Percentiles rank a stretch among this genome's conserved stretches.
These are phyloP conservation scores for Meteorus cinctellus DNA, from an alignment of 2,888 invertebrate species.

Conservation along the genomic window DNA sequence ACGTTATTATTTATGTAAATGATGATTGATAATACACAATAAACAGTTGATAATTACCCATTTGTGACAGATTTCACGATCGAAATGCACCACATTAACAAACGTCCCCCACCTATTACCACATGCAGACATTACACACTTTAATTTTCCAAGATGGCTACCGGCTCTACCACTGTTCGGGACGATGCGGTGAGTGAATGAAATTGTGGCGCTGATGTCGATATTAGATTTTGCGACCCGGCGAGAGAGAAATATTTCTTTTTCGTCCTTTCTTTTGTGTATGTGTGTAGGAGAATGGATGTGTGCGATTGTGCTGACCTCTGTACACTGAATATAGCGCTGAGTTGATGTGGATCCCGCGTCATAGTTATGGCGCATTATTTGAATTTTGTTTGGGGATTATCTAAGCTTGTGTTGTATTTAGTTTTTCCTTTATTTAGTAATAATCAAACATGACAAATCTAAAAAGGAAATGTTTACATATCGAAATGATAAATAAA, in stretches of 20 bases:
- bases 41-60: constrained; percentile 67
- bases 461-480: too few species aligned
- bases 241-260: not conserved
- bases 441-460: too few species aligned
- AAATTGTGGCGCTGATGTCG: constrained; percentile 46
- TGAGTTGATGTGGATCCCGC: too few species aligned
- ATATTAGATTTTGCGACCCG: not conserved
- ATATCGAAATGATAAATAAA: not conserved
- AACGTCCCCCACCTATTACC: constrained; percentile 70
- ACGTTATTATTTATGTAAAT: not conserved
- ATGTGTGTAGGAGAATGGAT: too few species aligned
- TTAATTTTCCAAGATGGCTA: constrained; percentile 81
- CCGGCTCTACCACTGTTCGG: constrained; percentile 76
- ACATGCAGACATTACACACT: constrained; percentile 75
- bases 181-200: constrained; percentile 53
- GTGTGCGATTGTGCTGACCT: too few species aligned
- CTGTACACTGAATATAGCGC: too few species aligned
- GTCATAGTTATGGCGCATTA: too few species aligned
- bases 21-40: constrained; percentile 24
- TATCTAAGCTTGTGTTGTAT: too few species aligned
- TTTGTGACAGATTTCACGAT: constrained; percentile 69
- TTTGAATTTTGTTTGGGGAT: too few species aligned
- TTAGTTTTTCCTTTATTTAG: too few species aligned
- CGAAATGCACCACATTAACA: constrained; percentile 68
- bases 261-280: not conserved